phyloP scores from a whole-genome alignment of 2,888 invertebrate species.

The Pinctada fucata region DNA sequence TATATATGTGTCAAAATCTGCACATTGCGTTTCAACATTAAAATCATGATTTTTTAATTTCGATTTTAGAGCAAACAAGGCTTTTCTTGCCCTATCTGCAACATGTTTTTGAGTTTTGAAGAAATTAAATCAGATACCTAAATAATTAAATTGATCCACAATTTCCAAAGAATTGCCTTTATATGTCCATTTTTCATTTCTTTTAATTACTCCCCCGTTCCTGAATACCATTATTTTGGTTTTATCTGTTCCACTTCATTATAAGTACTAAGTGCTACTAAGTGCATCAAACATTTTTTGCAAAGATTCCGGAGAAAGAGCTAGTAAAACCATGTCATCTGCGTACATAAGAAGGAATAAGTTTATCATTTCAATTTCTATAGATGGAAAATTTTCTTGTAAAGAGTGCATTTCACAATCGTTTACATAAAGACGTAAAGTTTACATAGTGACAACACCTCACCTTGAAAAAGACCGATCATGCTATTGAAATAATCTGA shows the following conservation, averaged over 20 bases:
- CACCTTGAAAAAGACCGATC: conserved; percentile 24
- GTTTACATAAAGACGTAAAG: conserved; percentile 8
- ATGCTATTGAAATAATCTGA: conserved; percentile 2
- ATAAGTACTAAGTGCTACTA: not conserved
- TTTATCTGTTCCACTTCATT: conserved; percentile 2
- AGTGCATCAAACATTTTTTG: not conserved
- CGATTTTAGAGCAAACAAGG: conserved; percentile 8
- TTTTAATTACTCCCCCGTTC: not conserved
- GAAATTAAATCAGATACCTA: conserved; percentile 16
- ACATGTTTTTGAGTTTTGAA: conserved; percentile 30
- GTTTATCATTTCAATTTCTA: not conserved
- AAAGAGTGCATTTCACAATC: conserved; percentile 2
- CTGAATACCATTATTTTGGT: conserved; percentile 13
- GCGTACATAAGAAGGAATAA: conserved; percentile 1
- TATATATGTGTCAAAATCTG: conserved; percentile 23
- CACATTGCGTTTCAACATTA: conserved; percentile 9
- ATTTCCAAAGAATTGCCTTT: conserved; percentile 2
- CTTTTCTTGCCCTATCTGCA: conserved; percentile 22
- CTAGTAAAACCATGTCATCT: not conserved
- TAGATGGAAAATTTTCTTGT: not conserved
- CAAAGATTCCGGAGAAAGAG: not conserved
- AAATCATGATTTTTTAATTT: conserved; percentile 9
- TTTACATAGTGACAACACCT: conserved; percentile 12
- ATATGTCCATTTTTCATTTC: not conserved
- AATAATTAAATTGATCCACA: conserved; percentile 14